Percentiles rank a stretch among this genome's conserved stretches.
These are phyloP conservation scores for Pipistrellus nathusii DNA, from an alignment of 2,797 vertebrate genomes.

Conservation along the genomic window DNA sequence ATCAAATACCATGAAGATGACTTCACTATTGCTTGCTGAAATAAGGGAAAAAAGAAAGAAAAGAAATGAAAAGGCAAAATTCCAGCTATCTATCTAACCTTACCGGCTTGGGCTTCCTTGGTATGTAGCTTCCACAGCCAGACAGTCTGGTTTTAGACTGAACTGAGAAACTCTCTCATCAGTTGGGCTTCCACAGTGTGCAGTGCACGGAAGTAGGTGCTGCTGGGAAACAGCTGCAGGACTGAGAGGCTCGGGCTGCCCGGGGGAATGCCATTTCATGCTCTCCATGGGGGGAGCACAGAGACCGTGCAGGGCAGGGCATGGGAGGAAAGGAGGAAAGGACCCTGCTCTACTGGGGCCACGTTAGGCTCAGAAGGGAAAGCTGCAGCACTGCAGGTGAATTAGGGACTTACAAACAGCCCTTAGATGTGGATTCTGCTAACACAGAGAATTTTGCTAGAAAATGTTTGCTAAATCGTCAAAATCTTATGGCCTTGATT, in stretches of 20 bases:
- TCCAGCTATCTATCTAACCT: background rate
- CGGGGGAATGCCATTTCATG: background rate
- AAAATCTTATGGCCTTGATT: background rate
- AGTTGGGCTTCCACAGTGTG: background rate
- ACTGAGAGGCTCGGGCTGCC: background rate
- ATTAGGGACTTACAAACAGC: background rate
- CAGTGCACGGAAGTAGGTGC: background rate
- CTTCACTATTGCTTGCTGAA: background rate
- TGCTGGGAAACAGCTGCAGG: background rate
- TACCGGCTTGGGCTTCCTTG: background rate
- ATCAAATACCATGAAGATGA: background rate
- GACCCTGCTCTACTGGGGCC: background rate
- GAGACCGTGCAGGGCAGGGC: background rate
- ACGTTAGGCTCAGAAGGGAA: background rate
- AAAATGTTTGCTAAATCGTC: conserved; percentile 25
- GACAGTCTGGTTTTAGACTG: background rate
- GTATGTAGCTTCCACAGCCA: background rate
- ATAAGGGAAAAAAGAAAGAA: background rate
- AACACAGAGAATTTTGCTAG: background rate
- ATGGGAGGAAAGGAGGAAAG: background rate
- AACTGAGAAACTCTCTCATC: background rate
- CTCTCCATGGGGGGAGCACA: background rate
- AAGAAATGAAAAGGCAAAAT: background rate
- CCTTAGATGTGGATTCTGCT: background rate
- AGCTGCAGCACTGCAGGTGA: background rate